Percentiles rank a stretch among this genome's conserved stretches.
Conservation (phyloP, 2,888 invertebrate species). For the Drosophila meridionalis region DNA sequence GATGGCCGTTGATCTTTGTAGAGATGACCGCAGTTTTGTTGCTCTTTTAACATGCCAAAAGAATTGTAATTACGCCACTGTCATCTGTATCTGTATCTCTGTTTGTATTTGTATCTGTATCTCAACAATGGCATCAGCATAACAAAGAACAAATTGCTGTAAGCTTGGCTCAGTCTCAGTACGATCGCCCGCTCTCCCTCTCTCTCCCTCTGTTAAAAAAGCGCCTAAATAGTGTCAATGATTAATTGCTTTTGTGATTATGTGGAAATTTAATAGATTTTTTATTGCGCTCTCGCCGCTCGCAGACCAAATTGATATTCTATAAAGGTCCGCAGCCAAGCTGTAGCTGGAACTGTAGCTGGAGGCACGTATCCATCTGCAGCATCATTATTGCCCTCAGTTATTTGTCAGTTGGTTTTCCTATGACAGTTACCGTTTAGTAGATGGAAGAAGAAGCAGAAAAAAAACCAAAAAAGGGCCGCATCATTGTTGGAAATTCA, state of each 20-base stretch:
- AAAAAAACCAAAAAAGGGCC: slow-evolving; percentile 50
- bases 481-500: slow-evolving; percentile 71
- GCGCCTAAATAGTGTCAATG: slow-evolving; percentile 74
- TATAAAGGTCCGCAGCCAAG: slow-evolving; percentile 64
- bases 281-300: slow-evolving; percentile 56
- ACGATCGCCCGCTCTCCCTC: background rate
- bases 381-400: slow-evolving; percentile 74
- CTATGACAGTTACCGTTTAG: slow-evolving; percentile 28
- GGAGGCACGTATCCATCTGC: slow-evolving; percentile 55
- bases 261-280: slow-evolving; percentile 78
- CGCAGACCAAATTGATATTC: slow-evolving; percentile 70
- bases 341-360: slow-evolving; percentile 8
- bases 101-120: slow-evolving; percentile 33
- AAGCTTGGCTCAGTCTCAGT: slow-evolving; percentile 53
- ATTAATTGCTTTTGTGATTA: slow-evolving; percentile 80
- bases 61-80: slow-evolving; percentile 76
- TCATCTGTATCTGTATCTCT: slow-evolving; percentile 58
- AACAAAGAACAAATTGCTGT: slow-evolving; percentile 73
- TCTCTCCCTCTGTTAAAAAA: slow-evolving; percentile 5
- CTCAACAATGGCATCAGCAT: slow-evolving; percentile 74
- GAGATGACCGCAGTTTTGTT: slow-evolving; percentile 68
- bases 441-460: background rate
- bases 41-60: slow-evolving; percentile 74
- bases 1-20: slow-evolving; percentile 66
- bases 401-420: slow-evolving; percentile 69